Evolutionary conservation across 1,140 invertebrate genomes (phyloP), one percentile per base, ranked within the genome.

Genomic region (Idris sp.): DNA sequence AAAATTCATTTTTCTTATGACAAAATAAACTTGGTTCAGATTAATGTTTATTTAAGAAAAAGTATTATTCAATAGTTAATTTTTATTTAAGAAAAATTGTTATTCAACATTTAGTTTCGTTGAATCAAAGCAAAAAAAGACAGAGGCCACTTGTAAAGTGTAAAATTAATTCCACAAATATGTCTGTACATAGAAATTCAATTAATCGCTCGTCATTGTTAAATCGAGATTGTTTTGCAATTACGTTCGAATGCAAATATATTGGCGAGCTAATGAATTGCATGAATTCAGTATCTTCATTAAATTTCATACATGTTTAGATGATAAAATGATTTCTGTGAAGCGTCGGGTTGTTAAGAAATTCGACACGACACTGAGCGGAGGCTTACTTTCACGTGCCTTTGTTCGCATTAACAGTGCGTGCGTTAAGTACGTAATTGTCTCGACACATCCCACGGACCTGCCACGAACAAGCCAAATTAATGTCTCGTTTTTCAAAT

Each of bases 391-490:
- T 74, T 74, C 69, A 61, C 69, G 46, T 56, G 53, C 40, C 69
- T 74, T 74, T 74, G 61, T 74, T 65, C 54, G 13, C 26, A 74
- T 74, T 65, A 65, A 61, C 59, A 51, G 53, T 67, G 61, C 69
- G 69, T 73, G 51, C 41, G 44, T 58, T 64, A 64, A 64, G 69
- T 59, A 73, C 69, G 69, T 74, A 74, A 74, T 74, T 74, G 59
- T 67, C 53, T 54, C 53, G 44, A 14, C 31, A 44, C 44, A 46
- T 65, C 69, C 53, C 51, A 64, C 30, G 36, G 53, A 73, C 53
- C 31, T 48, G 16, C 10, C 51, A 49, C 58, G 67, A 46, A 48
- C 40, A 22, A 4, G 6, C 2, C 19, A 22, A 22, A 22, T 22
- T 22, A 22, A 22, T 22, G 6, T 22, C 2, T 22, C 19, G 19